Base-by-base conservation (phyloP, 2,888 invertebrate genomes). In the Tachina fera region DNA sequence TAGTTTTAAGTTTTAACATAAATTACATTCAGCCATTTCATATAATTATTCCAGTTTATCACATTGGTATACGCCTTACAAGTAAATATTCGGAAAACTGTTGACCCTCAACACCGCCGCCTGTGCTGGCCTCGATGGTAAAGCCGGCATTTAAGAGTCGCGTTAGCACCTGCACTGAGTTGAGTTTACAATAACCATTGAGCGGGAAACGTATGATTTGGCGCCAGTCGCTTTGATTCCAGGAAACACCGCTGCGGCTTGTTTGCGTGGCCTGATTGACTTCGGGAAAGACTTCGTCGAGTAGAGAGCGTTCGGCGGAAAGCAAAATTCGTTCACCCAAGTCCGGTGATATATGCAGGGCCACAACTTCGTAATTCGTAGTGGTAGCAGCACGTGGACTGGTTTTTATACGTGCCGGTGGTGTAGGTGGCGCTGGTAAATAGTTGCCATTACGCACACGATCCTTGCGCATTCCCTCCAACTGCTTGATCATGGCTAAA, bases 61-160 rank as follows among this genome's bases (percentile, higher is more conserved):
- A 92, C 92, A 92, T 92, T 89, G 92, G 92, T 90, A 92, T 91
- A 88, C 92, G 93, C 88, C 96, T 94, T 85, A 96, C 95, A 92
- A 97, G 96, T 90, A 97, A 94, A 93, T 97, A 97, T 93, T 97
- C 97, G 89, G 97, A 97, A 93, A 97, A 97, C 93, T 97, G 97
- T 91, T 97, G 97, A 8, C 97, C 97, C 91, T 97, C 97, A 51
- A 97, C 97, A 5, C 97, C 97, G 22, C 97, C 97, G 0, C 97
- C 97, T 89, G 96, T 97, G 90, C 97, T 96, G 41, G 97, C 97
- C 70, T 96, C 96, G 83, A 97, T 94, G 88, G 94, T 94, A 92
- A 97, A 97, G 72, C 96, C 96, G 86, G 96, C 95, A 91, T 97
- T 97, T 63, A 97, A 93, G 65, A 97, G 94, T 91, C 97, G 95